Conservation (phyloP, 2,113 vertebrate species). For the Mormoops blainvillei region DNA sequence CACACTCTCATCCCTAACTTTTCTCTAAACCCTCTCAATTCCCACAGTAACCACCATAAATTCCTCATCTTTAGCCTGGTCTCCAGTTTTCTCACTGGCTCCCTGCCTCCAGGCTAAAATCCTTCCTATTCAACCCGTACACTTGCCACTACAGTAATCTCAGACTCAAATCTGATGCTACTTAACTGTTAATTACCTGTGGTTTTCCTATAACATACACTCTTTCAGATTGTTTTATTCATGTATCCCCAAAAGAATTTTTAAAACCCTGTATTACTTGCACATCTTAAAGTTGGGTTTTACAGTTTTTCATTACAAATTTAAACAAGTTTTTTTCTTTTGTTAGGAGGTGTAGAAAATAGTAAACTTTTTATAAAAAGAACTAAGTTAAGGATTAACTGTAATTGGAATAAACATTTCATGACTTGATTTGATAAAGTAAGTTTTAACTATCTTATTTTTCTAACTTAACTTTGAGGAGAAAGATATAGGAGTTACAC, state of each 20-base stretch:
- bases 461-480: not conserved
- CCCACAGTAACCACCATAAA: not conserved
- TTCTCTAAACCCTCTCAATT: not conserved
- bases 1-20: not conserved
- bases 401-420: slow-evolving; percentile 6
- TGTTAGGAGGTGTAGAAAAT: not conserved
- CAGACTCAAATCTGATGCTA: not conserved
- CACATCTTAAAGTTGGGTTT: not conserved
- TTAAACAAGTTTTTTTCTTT: not conserved
- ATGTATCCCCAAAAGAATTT: not conserved
- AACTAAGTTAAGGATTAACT: not conserved
- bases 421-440: not conserved
- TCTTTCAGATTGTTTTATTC: slow-evolving; percentile 1
- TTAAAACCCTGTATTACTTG: slow-evolving; percentile 10
- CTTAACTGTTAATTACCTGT: not conserved
- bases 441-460: not conserved
- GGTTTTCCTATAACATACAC: not conserved
- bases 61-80: not conserved
- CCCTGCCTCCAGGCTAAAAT: not conserved
- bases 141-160: not conserved
- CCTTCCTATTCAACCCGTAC: not conserved
- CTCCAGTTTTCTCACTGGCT: not conserved
- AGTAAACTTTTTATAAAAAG: not conserved
- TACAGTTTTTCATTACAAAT: not conserved
- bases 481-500: not conserved